These are phyloP conservation scores for Elaphurus davidianus DNA, from an alignment of 2,113 vertebrate genomes.

Conservation along the genomic window DNA sequence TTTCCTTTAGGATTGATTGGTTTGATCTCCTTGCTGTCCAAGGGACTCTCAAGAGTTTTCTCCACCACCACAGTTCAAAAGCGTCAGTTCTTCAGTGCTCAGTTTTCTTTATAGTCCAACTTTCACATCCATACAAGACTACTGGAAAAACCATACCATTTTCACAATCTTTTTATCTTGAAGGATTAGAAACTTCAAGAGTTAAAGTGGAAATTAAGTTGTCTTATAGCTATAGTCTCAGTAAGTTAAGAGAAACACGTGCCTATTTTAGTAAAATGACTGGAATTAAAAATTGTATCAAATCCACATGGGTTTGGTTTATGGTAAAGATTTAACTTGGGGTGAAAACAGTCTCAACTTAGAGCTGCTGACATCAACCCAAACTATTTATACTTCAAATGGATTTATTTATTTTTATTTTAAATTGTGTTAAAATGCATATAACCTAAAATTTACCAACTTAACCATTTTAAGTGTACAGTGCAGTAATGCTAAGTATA, in stretches of 20 bases:
- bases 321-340: constrained; percentile 17
- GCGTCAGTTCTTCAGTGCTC: neutral
- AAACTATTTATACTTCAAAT: neutral
- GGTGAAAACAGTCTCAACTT: neutral
- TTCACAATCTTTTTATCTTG: neutral
- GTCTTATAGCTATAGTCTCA: neutral
- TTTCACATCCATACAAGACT: neutral
- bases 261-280: neutral
- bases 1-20: neutral
- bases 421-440: neutral
- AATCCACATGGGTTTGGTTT: neutral
- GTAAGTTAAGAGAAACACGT: constrained; percentile 22
- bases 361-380: neutral
- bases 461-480: neutral
- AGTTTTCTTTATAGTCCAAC: neutral
- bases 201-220: constrained; percentile 8
- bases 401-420: constrained; percentile 8
- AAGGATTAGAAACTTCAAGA: neutral
- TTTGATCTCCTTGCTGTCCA: neutral
- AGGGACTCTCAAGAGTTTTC: neutral
- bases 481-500: neutral
- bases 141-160: neutral
- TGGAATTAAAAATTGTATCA: constrained; percentile 23
- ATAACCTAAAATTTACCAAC: neutral
- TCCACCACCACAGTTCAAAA: neutral